Evolutionary conservation across 2,113 vertebrate genomes (phyloP).

Genomic region (Emydura subglobosa): DNA sequence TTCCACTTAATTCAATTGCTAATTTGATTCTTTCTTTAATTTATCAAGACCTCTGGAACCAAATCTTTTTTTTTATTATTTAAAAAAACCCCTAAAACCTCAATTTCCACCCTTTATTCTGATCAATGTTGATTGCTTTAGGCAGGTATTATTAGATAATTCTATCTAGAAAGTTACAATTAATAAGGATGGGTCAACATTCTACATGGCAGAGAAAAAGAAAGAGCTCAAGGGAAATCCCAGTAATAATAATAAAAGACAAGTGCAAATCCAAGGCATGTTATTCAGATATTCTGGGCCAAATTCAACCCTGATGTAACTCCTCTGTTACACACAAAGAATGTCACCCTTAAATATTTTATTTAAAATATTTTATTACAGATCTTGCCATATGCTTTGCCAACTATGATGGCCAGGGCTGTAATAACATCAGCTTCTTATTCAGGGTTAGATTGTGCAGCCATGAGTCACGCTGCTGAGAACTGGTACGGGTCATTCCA

Average conservation of each 20-base stretch:
- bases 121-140: not conserved
- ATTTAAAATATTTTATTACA: not conserved
- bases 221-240: not conserved
- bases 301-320: not conserved
- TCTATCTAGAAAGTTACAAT: not conserved
- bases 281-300: not conserved
- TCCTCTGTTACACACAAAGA: not conserved
- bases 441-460: not conserved
- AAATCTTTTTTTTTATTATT: not conserved
- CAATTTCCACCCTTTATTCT: accelerated
- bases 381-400: not conserved
- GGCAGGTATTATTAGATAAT: not conserved
- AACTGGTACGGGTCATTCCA: not conserved
- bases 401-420: not conserved
- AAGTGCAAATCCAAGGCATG: not conserved
- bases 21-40: constrained; percentile 17
- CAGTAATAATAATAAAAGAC: not conserved
- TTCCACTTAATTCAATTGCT: not conserved
- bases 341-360: not conserved
- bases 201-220: not conserved
- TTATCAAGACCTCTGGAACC: constrained; percentile 8
- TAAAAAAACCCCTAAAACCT: not conserved
- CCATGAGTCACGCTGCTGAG: not conserved
- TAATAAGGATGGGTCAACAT: not conserved
- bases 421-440: not conserved